phyloP scores from a whole-genome alignment of 2,113 vertebrate species.

The Semnornis frantzii region DNA sequence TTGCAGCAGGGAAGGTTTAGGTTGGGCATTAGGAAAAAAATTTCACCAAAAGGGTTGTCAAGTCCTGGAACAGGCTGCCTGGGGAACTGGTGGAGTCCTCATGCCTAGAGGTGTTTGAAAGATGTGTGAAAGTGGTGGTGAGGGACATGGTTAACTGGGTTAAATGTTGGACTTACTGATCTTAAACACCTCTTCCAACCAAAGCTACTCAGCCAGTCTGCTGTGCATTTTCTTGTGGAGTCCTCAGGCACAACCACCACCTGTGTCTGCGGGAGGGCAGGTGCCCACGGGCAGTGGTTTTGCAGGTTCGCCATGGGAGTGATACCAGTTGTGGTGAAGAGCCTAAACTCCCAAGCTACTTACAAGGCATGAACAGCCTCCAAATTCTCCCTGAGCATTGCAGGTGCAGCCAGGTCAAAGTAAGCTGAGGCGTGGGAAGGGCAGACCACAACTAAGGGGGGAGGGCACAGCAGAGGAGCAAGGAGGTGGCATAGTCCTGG shows the following conservation, averaged over 20 bases:
- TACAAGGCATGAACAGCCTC: neutral
- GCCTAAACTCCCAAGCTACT: neutral
- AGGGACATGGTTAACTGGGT: neutral
- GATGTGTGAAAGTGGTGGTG: neutral
- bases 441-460: fast-evolving
- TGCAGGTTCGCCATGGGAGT: neutral
- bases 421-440: neutral
- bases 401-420: neutral
- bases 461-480: fast-evolving
- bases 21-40: neutral
- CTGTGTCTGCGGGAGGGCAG: neutral
- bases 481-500: neutral
- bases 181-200: neutral
- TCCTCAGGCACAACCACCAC: fast-evolving
- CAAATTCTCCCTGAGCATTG: fast-evolving
- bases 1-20: neutral
- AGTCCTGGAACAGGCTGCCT: neutral
- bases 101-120: neutral
- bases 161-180: neutral
- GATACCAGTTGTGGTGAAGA: neutral
- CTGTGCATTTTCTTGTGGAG: neutral
- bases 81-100: neutral
- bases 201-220: neutral
- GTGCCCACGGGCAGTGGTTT: neutral
- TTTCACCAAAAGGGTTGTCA: neutral